Evolutionary conservation across 2,888 invertebrate species (phyloP).

Genomic region (Cephus spinipes): DNA sequence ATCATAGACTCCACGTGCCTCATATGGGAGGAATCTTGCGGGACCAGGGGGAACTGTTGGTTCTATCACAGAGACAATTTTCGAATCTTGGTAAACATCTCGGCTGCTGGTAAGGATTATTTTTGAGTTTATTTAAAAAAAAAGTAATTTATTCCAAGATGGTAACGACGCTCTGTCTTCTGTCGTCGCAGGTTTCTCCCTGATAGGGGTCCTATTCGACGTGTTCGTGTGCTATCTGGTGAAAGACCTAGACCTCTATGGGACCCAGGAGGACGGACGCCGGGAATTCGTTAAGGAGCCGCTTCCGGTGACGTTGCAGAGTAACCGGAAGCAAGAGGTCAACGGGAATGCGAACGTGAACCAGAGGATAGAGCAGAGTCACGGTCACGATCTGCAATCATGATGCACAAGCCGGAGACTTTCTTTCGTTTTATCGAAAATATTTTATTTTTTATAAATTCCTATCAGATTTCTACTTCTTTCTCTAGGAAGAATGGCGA

Average conservation of each 20-base stretch:
- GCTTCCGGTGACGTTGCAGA: conserved; percentile 2
- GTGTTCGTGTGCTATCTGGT: conserved; percentile 72
- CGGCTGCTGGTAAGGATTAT: conserved; percentile 68
- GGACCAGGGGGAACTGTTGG: conserved; percentile 75
- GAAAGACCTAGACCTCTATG: conserved; percentile 72
- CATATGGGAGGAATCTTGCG: conserved; percentile 76
- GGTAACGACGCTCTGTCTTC: not conserved
- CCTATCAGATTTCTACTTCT: not conserved
- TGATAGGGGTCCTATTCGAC: conserved; percentile 73
- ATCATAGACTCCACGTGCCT: conserved; percentile 76
- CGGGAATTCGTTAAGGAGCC: conserved; percentile 50
- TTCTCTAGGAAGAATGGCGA: not conserved
- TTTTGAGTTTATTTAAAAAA: not conserved
- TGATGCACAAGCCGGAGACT: not conserved
- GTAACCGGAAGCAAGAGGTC: conserved; percentile 24
- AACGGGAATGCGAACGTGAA: conserved; percentile 37
- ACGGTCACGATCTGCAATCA: not conserved
- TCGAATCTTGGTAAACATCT: conserved; percentile 70
- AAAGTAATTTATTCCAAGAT: not conserved
- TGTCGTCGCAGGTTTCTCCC: conserved; percentile 68
- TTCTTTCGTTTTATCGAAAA: not conserved
- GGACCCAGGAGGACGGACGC: conserved; percentile 58
- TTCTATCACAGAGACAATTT: conserved; percentile 74
- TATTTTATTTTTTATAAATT: not conserved
- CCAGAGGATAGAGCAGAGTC: conserved; percentile 28